phyloP scores from a whole-genome alignment of 2,113 vertebrate species.

The Hipposideros armiger region DNA sequence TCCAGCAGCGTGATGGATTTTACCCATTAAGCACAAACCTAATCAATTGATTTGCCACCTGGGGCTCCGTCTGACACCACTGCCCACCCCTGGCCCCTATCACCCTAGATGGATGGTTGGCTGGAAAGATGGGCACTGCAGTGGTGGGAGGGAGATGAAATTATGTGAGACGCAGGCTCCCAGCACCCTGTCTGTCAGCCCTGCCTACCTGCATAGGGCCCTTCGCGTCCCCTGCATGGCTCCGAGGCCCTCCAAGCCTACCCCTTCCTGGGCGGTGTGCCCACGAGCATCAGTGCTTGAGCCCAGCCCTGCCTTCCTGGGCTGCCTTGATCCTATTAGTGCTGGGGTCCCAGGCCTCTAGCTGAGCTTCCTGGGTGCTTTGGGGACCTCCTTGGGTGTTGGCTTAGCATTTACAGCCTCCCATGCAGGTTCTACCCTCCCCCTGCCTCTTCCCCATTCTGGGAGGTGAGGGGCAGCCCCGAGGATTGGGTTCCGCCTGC shows the following conservation, averaged over 20 bases:
- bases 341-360: not conserved
- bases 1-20: slow-evolving; percentile 60
- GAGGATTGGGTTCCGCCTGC: not conserved
- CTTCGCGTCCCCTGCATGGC: not conserved
- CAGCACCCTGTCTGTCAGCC: not conserved
- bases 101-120: slow-evolving; percentile 15
- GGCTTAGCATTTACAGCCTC: not conserved
- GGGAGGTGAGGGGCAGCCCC: not conserved
- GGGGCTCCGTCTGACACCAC: slow-evolving; percentile 68
- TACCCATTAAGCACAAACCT: slow-evolving; percentile 71
- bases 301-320: not conserved
- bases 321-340: not conserved
- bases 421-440: not conserved
- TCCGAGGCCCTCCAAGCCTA: not conserved
- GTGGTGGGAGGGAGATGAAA: not conserved
- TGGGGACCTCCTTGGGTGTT: not conserved
- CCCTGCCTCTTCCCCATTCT: fast-evolving
- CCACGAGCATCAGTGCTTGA: not conserved
- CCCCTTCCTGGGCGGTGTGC: not conserved
- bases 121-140: slow-evolving; percentile 15
- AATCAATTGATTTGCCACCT: slow-evolving; percentile 70
- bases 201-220: not conserved
- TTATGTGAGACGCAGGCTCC: not conserved
- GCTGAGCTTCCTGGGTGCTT: not conserved
- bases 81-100: not conserved